phyloP scores from a whole-genome alignment of 2,888 invertebrate species.

The Caradrina clavipalpis region DNA sequence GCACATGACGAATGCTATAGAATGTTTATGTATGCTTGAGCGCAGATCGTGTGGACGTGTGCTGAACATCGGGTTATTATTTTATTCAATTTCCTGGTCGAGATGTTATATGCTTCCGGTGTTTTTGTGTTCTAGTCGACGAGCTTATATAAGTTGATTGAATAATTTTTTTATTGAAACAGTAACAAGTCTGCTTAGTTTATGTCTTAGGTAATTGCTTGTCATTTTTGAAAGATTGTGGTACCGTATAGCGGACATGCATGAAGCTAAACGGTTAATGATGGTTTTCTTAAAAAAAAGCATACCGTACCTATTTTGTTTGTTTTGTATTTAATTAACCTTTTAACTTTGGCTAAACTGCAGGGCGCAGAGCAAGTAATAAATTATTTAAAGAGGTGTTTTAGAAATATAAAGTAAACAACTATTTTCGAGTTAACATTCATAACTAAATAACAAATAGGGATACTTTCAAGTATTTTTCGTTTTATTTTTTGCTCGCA shows the following conservation, averaged over 20 bases:
- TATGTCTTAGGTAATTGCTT: not conserved
- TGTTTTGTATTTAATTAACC: not conserved
- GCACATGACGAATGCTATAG: conserved; percentile 58
- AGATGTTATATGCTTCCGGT: conserved; percentile 33
- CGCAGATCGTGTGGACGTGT: conserved; percentile 42
- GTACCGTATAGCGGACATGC: too few species aligned
- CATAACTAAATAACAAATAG: conserved; percentile 15
- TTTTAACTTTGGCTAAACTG: not conserved
- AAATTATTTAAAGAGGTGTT: conserved; percentile 6
- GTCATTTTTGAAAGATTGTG: not conserved
- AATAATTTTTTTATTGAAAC: not conserved
- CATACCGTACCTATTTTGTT: not conserved
- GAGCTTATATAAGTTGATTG: not conserved
- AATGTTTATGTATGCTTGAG: conserved; percentile 53
- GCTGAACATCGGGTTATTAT: conserved; percentile 30
- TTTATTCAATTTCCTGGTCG: conserved; percentile 44
- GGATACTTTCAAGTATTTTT: conserved; percentile 50
- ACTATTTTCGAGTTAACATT: not conserved
- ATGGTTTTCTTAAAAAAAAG: too few species aligned
- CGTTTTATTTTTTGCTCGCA: conserved; percentile 47
- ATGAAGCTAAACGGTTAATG: too few species aligned
- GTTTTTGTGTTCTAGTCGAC: conserved; percentile 16
- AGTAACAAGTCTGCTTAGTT: not conserved
- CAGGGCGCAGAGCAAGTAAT: not conserved
- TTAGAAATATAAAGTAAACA: not conserved